Percentiles rank a stretch among this genome's conserved stretches.
phyloP scores from a whole-genome alignment of 1,140 invertebrate genomes.

The Periplaneta americana region DNA sequence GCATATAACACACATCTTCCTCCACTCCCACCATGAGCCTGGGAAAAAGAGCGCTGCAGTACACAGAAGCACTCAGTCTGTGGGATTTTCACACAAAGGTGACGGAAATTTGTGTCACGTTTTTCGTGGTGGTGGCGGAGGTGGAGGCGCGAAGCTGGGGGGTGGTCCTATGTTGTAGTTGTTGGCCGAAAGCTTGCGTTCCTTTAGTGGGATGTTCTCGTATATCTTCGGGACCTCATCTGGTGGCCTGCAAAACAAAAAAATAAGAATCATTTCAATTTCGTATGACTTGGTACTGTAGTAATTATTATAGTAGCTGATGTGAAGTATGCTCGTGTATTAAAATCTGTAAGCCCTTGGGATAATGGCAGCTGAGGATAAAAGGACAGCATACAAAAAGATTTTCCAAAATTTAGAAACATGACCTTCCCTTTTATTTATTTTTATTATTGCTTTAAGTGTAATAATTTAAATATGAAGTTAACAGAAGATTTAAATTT shows the following conservation, averaged over 20 bases:
- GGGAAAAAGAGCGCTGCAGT: not conserved
- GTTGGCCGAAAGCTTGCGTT: constrained; percentile 27
- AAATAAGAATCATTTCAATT: no score
- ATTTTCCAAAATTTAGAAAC: no score
- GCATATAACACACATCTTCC: not conserved
- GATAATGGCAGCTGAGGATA: no score
- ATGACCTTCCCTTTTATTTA: no score
- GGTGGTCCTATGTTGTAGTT: constrained; percentile 32
- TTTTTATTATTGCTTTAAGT: no score
- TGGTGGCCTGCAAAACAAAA: constrained; percentile 30
- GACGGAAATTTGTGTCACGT: constrained; percentile 9
- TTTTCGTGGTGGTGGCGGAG: constrained; percentile 32
- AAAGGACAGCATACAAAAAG: no score
- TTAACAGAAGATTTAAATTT: no score
- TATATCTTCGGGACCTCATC: constrained; percentile 37
- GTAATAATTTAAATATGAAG: no score
- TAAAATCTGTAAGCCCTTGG: no score
- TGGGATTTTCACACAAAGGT: not conserved
- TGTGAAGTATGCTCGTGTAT: no score
- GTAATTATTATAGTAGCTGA: no score
- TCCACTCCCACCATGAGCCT: not conserved
- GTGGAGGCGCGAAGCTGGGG: constrained; percentile 28
- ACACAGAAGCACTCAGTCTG: not conserved
- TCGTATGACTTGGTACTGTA: no score
- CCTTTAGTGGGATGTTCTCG: constrained; percentile 38